A percentile compares a stretch with the other conserved stretches of the same genome.
These are phyloP conservation scores for Callinectes sapidus DNA, from an alignment of 2,888 invertebrate genomes.

Conservation along the genomic window DNA sequence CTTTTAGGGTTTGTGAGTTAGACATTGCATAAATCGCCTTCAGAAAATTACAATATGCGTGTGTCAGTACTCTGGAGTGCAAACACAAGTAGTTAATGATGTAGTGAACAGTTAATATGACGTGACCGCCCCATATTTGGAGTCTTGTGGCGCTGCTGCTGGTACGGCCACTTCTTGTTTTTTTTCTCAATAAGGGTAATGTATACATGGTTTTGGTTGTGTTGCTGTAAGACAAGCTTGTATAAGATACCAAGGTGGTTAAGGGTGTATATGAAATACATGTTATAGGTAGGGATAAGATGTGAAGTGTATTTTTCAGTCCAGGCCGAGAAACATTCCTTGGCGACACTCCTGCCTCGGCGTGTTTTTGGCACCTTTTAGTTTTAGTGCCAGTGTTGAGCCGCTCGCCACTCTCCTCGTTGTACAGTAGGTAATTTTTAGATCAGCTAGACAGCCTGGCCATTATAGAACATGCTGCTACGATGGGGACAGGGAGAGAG, in stretches of 20 bases:
- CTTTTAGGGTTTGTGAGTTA: neutral
- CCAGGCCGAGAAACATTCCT: slow-evolving; percentile 35
- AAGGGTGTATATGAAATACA: neutral
- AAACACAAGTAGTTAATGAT: neutral
- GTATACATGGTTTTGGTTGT: neutral
- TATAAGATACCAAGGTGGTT: neutral
- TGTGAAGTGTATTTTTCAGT: neutral
- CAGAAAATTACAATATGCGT: neutral
- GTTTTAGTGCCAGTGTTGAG: slow-evolving; percentile 40
- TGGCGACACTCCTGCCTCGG: slow-evolving; percentile 45
- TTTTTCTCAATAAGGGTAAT: slow-evolving; percentile 11
- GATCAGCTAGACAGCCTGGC: neutral
- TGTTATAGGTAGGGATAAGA: neutral
- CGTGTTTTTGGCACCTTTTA: slow-evolving; percentile 42
- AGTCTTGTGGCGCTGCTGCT: slow-evolving; percentile 52
- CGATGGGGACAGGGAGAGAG: neutral
- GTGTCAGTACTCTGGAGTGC: neutral
- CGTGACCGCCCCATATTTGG: slow-evolving; percentile 62
- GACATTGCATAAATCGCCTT: neutral
- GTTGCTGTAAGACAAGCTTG: neutral
- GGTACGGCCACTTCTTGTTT: slow-evolving; percentile 41
- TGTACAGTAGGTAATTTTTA: slow-evolving; percentile 34
- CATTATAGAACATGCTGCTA: neutral
- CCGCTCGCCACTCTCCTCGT: neutral
- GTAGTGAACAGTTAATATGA: neutral